phyloP scores from a whole-genome alignment of 2,888 invertebrate genomes.

The Meliscaeva auricollis region DNA sequence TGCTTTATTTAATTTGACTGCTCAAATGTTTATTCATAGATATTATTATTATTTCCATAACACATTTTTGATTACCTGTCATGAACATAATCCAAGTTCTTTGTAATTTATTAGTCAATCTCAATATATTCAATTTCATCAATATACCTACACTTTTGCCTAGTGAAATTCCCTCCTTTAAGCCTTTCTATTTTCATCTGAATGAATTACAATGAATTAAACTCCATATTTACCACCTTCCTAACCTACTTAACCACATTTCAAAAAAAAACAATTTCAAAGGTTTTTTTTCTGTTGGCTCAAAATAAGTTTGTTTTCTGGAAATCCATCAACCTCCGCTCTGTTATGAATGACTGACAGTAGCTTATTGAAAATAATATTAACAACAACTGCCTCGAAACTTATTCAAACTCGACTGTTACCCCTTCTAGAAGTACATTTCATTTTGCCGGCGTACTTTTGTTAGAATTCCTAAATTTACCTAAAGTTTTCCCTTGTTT shows the following conservation, averaged over 20 bases:
- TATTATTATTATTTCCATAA: neutral
- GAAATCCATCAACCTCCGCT: neutral
- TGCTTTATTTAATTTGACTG: no score
- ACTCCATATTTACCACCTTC: neutral
- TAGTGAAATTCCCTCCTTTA: neutral
- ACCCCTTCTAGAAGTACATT: neutral
- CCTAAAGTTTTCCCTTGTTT: neutral
- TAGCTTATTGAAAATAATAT: constrained; percentile 21
- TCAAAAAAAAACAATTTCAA: no score
- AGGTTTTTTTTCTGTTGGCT: no score
- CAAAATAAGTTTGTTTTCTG: neutral
- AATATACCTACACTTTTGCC: neutral
- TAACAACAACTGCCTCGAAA: constrained; percentile 13
- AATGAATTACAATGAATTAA: constrained; percentile 2
- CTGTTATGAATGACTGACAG: neutral
- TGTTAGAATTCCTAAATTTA: constrained; percentile 1
- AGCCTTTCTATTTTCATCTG: neutral
- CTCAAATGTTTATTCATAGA: neutral
- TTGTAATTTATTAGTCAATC: neutral
- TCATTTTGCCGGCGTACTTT: neutral
- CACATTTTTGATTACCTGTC: constrained; percentile 3
- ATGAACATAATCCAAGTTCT: neutral
- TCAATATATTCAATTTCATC: neutral
- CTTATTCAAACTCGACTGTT: neutral
- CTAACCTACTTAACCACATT: neutral